Conservation (phyloP, 2,797 vertebrate genomes). For the Sebastes nivosus region DNA sequence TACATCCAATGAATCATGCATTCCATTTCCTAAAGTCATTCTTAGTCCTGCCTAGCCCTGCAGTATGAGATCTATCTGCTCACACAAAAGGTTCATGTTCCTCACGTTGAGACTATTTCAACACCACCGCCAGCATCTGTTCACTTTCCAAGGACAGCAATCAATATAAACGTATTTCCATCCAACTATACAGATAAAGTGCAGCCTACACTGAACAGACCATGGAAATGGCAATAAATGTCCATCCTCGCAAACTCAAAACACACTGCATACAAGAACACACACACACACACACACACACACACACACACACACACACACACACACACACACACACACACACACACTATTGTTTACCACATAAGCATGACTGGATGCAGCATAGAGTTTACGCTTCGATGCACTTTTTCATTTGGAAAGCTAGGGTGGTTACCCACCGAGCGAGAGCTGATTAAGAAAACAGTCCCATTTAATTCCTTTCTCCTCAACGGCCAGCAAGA, state of each 20-base stretch:
- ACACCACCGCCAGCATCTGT: constrained; percentile 59
- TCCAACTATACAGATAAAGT: constrained; percentile 57
- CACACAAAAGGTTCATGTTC: constrained; percentile 70
- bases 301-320: constrained; percentile 38
- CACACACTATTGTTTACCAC: constrained; percentile 75
- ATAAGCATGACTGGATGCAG: constrained; percentile 77
- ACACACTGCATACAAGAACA: constrained; percentile 41
- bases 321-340: constrained; percentile 7
- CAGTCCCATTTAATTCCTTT: constrained; percentile 83
- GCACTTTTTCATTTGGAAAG: constrained; percentile 84
- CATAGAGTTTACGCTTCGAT: constrained; percentile 74
- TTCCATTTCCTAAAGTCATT: constrained; percentile 62
- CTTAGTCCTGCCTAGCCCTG: constrained; percentile 45
- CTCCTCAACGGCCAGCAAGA: constrained; percentile 79
- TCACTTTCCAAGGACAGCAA: constrained; percentile 74
- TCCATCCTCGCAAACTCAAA: constrained; percentile 56
- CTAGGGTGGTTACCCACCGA: constrained; percentile 76
- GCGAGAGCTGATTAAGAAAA: constrained; percentile 83
- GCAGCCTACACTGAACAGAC: constrained; percentile 55
- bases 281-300: not conserved
- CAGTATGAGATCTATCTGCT: constrained; percentile 57
- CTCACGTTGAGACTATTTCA: constrained; percentile 63
- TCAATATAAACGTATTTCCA: constrained; percentile 77
- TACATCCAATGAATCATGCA: constrained; percentile 55
- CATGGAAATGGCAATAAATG: constrained; percentile 71